These are phyloP conservation scores for Coreoperca whiteheadi DNA, from an alignment of 2,113 vertebrate species.

Conservation along the genomic window DNA sequence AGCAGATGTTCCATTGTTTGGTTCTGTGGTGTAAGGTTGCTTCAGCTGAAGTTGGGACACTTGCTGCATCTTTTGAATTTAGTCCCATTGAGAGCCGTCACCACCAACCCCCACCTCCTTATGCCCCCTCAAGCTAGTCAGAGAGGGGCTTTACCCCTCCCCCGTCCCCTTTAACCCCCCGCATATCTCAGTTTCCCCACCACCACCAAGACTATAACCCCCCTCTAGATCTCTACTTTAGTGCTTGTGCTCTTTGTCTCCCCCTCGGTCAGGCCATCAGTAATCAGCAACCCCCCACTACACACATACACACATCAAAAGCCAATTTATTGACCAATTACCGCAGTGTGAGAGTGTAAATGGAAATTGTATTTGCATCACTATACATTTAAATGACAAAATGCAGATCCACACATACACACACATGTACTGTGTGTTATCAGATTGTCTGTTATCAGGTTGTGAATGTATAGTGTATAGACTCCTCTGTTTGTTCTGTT, in stretches of 20 bases:
- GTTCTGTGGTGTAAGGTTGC: constrained; percentile 75
- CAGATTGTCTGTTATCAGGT: constrained; percentile 43
- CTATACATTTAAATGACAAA: constrained; percentile 43
- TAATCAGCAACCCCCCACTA: constrained; percentile 50
- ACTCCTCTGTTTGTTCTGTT: constrained; percentile 39
- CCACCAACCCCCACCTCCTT: constrained; percentile 42
- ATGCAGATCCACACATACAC: constrained; percentile 6
- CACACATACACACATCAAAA: constrained; percentile 54
- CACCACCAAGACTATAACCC: constrained; percentile 24
- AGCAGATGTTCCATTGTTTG: constrained; percentile 83
- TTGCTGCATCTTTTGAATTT: constrained; percentile 83
- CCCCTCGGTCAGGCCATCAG: constrained; percentile 34
- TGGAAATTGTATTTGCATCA: constrained; percentile 44
- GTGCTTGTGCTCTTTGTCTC: constrained; percentile 54
- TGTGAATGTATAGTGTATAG: constrained; percentile 44
- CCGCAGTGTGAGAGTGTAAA: constrained; percentile 19
- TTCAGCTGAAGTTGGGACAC: constrained; percentile 79
- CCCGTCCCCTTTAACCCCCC: constrained; percentile 70
- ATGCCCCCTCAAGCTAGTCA: constrained; percentile 55
- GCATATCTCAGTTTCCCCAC: constrained; percentile 56
- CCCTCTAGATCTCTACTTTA: constrained; percentile 42
- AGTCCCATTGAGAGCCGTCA: constrained; percentile 65
- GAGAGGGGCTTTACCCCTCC: constrained; percentile 69
- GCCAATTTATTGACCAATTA: constrained; percentile 63
- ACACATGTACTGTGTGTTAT: constrained; percentile 13